Base-by-base conservation (phyloP, 2,113 vertebrate genomes). In the Irena cyanogastra region DNA sequence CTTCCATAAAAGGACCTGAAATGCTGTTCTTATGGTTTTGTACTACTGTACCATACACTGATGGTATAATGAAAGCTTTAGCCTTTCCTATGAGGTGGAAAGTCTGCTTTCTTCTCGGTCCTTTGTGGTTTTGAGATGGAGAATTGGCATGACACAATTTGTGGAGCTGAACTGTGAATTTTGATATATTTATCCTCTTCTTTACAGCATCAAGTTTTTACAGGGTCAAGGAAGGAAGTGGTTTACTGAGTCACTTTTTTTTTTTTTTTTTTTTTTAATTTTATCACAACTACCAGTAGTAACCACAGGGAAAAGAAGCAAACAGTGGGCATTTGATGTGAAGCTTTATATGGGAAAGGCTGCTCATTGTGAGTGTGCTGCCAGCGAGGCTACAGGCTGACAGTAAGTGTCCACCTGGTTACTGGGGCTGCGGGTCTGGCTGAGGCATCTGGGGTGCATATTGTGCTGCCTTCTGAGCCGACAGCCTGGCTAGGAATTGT, bases 241-340 rank as follows among this genome's bases (percentile, higher is more conserved):
- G 95, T 93, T 97, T 94, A 66, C 76, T 64, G 89, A 93, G 87
- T 95, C 81, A 82, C 66, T 60, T 64, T 57, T 50, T 9, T 24
- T 53, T 11, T 56, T 81, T 26, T 53, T 53, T 54, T 35, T 13
- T 13, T 27, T 20, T 4, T 6, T n/a, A n/a, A 5, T 56, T 82
- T 96, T 96, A 97, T 97, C 95, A 80, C 76, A 71, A 41, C 22
- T 83, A 44, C 89, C 95, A 97, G 95, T 90, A 77, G 82, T 83
- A 93, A 94, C 93, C 93, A 71, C 45, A 3, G 74, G 26, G 37
- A 71, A 92, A 61, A 45, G 21, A 24, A 11, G n/a, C 66, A 22
- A 53, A 65, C 35, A 69, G 60, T 42, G 79, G 59, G 8, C 80
- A 71, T 92, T 80, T 12, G 33, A 1, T 59, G 57, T 84, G 76